Percentiles rank a stretch among this genome's conserved stretches.
phyloP scores from a whole-genome alignment of 2,888 invertebrate species.

The Erebia palarica region DNA sequence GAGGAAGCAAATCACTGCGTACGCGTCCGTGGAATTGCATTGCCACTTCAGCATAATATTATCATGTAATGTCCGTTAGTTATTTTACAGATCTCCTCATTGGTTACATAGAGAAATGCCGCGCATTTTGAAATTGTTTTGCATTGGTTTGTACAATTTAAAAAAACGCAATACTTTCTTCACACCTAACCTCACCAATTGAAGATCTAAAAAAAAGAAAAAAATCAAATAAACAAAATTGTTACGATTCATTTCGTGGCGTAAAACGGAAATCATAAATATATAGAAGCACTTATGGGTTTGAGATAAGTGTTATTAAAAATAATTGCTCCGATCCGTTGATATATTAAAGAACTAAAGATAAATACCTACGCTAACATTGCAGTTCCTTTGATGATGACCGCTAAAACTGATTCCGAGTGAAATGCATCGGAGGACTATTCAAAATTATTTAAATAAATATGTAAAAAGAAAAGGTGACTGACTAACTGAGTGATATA shows the following conservation, averaged over 20 bases:
- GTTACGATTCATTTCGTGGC: constrained; percentile 27
- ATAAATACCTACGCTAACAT: background rate
- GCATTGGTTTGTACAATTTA: no score
- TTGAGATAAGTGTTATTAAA: constrained; percentile 41
- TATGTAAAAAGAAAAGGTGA: no score
- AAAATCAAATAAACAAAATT: constrained; percentile 34
- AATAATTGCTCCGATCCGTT: constrained; percentile 38
- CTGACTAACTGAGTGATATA: no score
- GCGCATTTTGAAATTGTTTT: no score
- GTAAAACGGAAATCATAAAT: constrained; percentile 41
- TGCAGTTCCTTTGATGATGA: background rate
- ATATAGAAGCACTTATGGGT: constrained; percentile 30
- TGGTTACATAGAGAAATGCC: no score
- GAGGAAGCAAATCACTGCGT: no score
- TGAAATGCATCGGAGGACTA: no score
- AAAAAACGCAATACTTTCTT: background rate
- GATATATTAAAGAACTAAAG: constrained; percentile 14
- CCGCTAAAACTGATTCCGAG: background rate
- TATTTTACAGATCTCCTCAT: no score
- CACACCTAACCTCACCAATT: background rate
- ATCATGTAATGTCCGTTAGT: no score
- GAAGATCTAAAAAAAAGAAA: constrained; percentile 10
- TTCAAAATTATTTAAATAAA: no score
- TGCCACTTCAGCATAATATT: no score
- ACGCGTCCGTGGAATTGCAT: no score